Evolutionary conservation across 2,888 invertebrate genomes (phyloP).

Genomic region (Stictocephala bisonia): DNA sequence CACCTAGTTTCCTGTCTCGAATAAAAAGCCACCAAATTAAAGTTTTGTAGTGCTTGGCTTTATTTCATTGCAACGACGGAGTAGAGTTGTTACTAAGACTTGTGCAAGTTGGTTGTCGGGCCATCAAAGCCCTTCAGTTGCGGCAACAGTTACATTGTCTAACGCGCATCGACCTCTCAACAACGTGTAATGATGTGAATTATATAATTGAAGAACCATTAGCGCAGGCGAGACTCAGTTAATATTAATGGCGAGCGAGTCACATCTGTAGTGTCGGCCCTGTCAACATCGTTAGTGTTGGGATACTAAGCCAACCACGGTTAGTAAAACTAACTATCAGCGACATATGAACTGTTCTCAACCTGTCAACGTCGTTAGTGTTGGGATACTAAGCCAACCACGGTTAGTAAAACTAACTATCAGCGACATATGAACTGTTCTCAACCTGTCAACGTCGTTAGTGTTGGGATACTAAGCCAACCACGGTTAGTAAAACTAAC

Average conservation of each 20-base stretch:
- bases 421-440: not conserved
- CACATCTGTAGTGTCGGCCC: not conserved
- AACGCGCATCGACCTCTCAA: not conserved
- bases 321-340: not conserved
- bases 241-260: constrained; percentile 43
- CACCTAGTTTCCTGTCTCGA: not conserved
- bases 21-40: not conserved
- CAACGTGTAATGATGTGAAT: constrained; percentile 46
- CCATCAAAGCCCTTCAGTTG: too few relatives aligned
- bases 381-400: too few relatives aligned
- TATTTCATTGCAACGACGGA: too few relatives aligned
- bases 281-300: not conserved
- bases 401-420: too few relatives aligned
- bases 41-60: too few relatives aligned
- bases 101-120: too few relatives aligned
- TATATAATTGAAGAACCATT: constrained; percentile 48
- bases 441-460: not conserved
- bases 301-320: too few relatives aligned
- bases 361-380: not conserved
- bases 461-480: too few relatives aligned
- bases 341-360: not conserved
- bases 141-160: not conserved
- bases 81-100: too few relatives aligned
- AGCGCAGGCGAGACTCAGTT: constrained; percentile 42
- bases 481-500: too few relatives aligned